Percentiles rank a stretch among this genome's conserved stretches.
phyloP scores from a whole-genome alignment of 2,113 vertebrate genomes.

The Pungitius pungitius region DNA sequence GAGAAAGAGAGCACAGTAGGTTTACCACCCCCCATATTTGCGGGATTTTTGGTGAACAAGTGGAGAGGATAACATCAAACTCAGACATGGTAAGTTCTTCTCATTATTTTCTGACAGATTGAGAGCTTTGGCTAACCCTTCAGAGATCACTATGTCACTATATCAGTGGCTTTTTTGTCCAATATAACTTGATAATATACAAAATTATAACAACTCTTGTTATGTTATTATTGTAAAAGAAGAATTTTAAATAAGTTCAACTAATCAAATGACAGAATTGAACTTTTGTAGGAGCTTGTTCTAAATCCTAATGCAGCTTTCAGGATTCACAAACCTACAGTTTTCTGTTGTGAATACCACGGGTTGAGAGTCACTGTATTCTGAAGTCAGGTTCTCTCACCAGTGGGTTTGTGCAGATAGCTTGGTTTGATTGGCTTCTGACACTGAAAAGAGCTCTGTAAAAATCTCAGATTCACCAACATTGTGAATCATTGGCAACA shows the following conservation, averaged over 20 bases:
- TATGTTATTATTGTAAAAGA: background rate
- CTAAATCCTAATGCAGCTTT: background rate
- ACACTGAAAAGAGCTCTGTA: too few species aligned
- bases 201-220: too few species aligned
- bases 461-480: too few species aligned
- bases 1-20: background rate
- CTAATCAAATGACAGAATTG: too few species aligned
- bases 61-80: background rate
- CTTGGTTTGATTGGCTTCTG: too few species aligned
- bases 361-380: too few species aligned
- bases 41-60: background rate
- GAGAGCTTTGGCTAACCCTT: background rate
- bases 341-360: background rate
- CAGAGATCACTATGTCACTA: too few species aligned
- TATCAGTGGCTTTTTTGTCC: background rate
- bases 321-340: background rate
- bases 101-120: background rate
- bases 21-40: background rate
- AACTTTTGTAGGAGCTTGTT: background rate
- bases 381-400: too few species aligned
- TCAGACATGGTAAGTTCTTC: conserved; percentile 32
- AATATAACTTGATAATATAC: background rate
- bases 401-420: too few species aligned
- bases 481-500: too few species aligned
- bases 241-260: background rate